phyloP scores from a whole-genome alignment of 2,888 invertebrate genomes.

The Epistrophe grossulariae region DNA sequence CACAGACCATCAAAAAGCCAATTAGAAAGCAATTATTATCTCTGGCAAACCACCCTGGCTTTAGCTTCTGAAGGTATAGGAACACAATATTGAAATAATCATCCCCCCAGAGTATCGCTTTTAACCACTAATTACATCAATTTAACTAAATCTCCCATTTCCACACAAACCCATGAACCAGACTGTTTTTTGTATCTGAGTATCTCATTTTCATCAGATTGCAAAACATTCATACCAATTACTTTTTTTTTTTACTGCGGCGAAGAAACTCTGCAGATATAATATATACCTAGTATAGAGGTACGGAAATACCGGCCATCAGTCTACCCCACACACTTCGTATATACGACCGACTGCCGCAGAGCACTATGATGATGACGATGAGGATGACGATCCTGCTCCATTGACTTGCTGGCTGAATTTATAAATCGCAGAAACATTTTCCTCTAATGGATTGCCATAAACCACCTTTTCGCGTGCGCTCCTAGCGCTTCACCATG shows the following conservation, averaged over 20 bases:
- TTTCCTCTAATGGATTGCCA: conserved; percentile 70
- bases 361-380: background rate
- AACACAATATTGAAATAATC: background rate
- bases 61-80: background rate
- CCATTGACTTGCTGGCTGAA: conserved; percentile 33
- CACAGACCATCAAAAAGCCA: background rate
- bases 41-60: background rate
- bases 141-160: conserved; percentile 50
- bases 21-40: conserved; percentile 23
- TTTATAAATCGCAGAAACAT: conserved; percentile 55
- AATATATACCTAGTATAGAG: too few species aligned
- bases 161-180: conserved; percentile 14
- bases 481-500: background rate
- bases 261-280: conserved; percentile 36
- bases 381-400: conserved; percentile 9
- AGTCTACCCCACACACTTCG: background rate
- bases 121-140: conserved; percentile 56
- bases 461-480: conserved; percentile 70
- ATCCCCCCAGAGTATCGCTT: conserved; percentile 36
- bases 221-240: conserved; percentile 66
- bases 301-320: conserved; percentile 30
- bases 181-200: conserved; percentile 12
- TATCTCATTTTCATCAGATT: conserved; percentile 63
- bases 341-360: background rate
- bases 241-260: conserved; percentile 38